phyloP scores from a whole-genome alignment of 2,113 vertebrate species.

The Xyliphius kryptos region DNA sequence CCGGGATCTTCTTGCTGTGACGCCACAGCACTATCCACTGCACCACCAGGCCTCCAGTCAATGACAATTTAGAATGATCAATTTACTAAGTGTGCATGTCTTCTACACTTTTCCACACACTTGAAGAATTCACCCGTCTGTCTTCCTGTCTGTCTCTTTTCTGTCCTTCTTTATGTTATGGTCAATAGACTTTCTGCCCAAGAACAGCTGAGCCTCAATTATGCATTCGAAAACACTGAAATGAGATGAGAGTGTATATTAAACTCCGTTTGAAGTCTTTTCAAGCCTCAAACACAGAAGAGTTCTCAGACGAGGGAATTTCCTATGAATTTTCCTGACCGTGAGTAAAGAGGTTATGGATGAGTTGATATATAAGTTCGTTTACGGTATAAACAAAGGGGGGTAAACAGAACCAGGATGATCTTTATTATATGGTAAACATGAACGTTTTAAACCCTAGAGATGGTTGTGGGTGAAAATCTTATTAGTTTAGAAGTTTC shows the following conservation, averaged over 20 bases:
- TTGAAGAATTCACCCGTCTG: slow-evolving; percentile 17
- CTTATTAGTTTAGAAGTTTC: no score
- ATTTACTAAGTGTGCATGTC: no score
- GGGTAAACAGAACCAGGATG: neutral
- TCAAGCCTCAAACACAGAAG: no score
- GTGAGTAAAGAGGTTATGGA: no score
- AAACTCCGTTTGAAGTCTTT: slow-evolving; percentile 29
- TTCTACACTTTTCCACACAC: slow-evolving; percentile 16
- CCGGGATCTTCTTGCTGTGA: no score
- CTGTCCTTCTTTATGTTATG: no score
- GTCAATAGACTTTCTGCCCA: slow-evolving; percentile 22
- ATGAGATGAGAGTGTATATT: slow-evolving; percentile 18
- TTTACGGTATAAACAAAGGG: neutral
- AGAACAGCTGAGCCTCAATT: slow-evolving; percentile 26
- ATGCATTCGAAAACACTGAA: slow-evolving; percentile 18
- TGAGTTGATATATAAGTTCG: neutral
- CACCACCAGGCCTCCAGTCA: no score
- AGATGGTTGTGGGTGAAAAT: no score
- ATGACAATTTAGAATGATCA: no score
- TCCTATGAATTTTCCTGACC: neutral
- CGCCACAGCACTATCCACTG: no score
- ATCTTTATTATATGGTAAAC: neutral
- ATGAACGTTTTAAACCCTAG: no score
- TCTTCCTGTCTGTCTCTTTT: no score
- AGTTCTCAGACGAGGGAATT: slow-evolving; percentile 24